Evolutionary conservation across 1,140 invertebrate genomes (phyloP), one percentile per base, ranked within the genome.

Genomic region (Nixonia krombeini): DNA sequence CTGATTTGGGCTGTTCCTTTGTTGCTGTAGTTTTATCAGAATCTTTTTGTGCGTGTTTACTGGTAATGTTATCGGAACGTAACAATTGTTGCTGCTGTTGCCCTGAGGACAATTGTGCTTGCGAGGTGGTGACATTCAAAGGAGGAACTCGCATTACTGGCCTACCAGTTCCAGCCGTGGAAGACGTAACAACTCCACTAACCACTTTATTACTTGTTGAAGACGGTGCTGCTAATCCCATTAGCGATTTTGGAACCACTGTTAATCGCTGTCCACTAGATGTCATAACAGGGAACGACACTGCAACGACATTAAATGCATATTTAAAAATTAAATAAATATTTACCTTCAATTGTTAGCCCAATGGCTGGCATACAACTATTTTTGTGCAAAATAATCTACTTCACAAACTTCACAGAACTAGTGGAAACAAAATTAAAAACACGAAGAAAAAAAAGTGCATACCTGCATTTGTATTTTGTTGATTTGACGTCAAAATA

Each of bases 241-340:
- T 75, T n/a, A 87, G 64, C 5, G 87, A 85, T 73, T 88, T 88
- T 0, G 87, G 84, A 25, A 89, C 65, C 46, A 89, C 86, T 0
- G 87, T 87, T n/a, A 89, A 65, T 40, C 87, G 82, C 70, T 87
- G 87, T 18, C 87, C 86, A 61, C 81, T 83, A 1, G 85, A 70
- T 7, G 86, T 87, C 71, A 87, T 79, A 18, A 88, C 83, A 42
- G 84, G 79, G 65, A 86, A 76, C 3, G 83, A 85, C 41, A 84
- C 81, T 74, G 33, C 49, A 61, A 55, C 35, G 51, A 16, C 6
- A 58, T 8, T 31, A 64, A 52, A 50, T n/a, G n/a, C n/a, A n/a
- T n/a, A n/a, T n/a, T n/a, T n/a, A n/a, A n/a, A n/a, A n/a, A n/a
- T n/a, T n/a, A n/a, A n/a, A n/a, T n/a, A n/a, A n/a, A n/a, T n/a